These are phyloP conservation scores for Aphelenchoides avenae DNA, from an alignment of 1,140 invertebrate species.

Conservation along the genomic window DNA sequence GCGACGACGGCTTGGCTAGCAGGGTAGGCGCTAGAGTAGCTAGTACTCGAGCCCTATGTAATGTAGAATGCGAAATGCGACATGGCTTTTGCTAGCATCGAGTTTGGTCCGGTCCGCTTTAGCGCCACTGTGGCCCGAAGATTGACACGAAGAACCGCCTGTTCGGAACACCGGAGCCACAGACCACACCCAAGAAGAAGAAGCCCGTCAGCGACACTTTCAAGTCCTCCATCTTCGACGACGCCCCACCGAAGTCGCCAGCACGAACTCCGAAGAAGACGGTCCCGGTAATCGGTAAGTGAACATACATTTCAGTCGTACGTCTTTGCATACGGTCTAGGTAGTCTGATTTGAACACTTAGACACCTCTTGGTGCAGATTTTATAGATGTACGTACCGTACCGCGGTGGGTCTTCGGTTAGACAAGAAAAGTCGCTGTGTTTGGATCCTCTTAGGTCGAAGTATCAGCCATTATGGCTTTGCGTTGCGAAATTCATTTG, in stretches of 20 bases:
- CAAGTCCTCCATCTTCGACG: conserved; percentile 37
- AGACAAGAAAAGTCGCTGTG: not conserved
- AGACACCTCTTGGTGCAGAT: too few relatives aligned
- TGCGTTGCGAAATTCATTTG: not conserved
- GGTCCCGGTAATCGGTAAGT: conserved; percentile 42
- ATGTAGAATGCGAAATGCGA: too few relatives aligned
- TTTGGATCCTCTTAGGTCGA: not conserved
- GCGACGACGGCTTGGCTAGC: too few relatives aligned
- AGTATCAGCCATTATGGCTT: not conserved
- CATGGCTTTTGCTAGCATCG: too few relatives aligned
- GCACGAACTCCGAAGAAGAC: conserved; percentile 42
- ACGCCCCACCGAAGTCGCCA: conserved; percentile 27
- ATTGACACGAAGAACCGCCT: conserved; percentile 46
- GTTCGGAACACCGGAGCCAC: conserved; percentile 26
- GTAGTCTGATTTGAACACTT: too few relatives aligned
- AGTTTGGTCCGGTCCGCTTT: too few relatives aligned
- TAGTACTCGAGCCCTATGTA: too few relatives aligned
- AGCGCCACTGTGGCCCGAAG: conserved; percentile 46
- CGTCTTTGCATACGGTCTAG: too few relatives aligned
- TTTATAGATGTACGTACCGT: too few relatives aligned
- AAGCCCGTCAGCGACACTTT: conserved; percentile 41
- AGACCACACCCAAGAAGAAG: conserved; percentile 8
- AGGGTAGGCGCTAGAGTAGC: too few relatives aligned
- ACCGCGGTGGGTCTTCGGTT: too few relatives aligned
- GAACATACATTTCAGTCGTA: not conserved